Conservation (phyloP, 1,140 invertebrate genomes). For the Physella acuta region DNA sequence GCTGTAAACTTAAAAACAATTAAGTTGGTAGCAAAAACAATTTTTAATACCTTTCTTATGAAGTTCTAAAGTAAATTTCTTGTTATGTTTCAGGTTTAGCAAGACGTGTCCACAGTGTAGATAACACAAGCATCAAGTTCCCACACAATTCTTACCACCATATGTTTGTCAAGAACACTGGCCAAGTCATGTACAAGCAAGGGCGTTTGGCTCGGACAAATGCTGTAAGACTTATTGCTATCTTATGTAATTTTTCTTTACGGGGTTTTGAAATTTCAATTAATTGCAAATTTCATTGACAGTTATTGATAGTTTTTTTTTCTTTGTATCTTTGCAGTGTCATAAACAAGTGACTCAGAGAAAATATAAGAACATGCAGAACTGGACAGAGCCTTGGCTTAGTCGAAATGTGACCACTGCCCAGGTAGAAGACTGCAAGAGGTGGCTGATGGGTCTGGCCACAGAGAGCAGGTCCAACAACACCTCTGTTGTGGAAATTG, state of each 20-base stretch:
- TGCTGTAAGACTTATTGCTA: slow-evolving; percentile 16
- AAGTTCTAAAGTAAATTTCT: neutral
- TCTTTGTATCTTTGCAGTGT: slow-evolving; percentile 2
- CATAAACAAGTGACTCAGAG: slow-evolving; percentile 23
- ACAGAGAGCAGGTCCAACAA: slow-evolving; percentile 17
- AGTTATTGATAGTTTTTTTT: neutral
- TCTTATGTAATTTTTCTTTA: neutral
- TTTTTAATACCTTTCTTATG: no score
- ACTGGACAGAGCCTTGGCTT: slow-evolving; percentile 18
- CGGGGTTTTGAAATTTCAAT: neutral
- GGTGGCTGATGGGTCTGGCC: slow-evolving; percentile 14
- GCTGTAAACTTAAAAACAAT: no score
- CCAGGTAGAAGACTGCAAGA: slow-evolving; percentile 10
- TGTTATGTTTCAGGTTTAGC: slow-evolving; percentile 13
- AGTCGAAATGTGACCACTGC: neutral
- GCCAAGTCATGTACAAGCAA: neutral
- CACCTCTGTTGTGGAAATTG: neutral
- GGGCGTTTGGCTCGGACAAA: slow-evolving; percentile 11
- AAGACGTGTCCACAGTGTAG: slow-evolving; percentile 18
- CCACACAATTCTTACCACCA: slow-evolving; percentile 21
- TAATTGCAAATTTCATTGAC: neutral
- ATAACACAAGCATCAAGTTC: slow-evolving; percentile 20
- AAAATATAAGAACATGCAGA: slow-evolving; percentile 7
- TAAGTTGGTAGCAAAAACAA: no score
- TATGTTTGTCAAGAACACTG: slow-evolving; percentile 11